Conservation (phyloP, 1,140 invertebrate species). For the Bombus waltoni region DNA sequence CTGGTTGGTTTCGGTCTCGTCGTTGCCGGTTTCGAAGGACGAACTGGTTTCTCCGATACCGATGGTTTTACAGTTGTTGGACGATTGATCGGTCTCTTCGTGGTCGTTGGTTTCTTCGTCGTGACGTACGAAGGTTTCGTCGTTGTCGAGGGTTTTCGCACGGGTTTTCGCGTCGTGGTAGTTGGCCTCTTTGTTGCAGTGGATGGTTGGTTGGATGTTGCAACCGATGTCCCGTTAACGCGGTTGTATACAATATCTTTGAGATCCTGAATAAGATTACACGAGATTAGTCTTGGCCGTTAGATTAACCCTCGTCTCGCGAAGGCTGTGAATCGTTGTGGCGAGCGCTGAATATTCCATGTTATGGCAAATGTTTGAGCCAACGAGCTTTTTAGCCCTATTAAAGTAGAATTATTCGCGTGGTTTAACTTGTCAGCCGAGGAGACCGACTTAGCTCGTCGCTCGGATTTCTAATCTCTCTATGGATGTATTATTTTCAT, state of each 20-base stretch:
- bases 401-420: no score
- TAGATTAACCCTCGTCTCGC: no score
- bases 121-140: slow-evolving; percentile 39
- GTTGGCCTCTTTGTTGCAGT: slow-evolving; percentile 72
- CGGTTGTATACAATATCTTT: slow-evolving; percentile 89
- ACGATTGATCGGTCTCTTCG: slow-evolving; percentile 70
- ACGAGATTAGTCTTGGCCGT: background rate
- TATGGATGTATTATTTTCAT: no score
- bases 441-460: no score
- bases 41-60: slow-evolving; percentile 79
- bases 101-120: slow-evolving; percentile 67
- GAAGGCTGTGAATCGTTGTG: no score
- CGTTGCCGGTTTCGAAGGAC: slow-evolving; percentile 71
- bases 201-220: slow-evolving; percentile 45
- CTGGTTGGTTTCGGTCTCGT: slow-evolving; percentile 74
- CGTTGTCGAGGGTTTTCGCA: slow-evolving; percentile 66
- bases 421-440: no score
- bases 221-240: slow-evolving; percentile 77
- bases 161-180: slow-evolving; percentile 71
- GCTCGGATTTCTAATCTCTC: no score
- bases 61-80: slow-evolving; percentile 73
- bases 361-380: no score
- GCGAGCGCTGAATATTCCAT: no score
- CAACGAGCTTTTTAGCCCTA: no score
- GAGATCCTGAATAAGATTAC: slow-evolving; percentile 83